These are phyloP conservation scores for Periophthalmodon schlosseri DNA, from an alignment of 2,113 vertebrate genomes.

Conservation along the genomic window DNA sequence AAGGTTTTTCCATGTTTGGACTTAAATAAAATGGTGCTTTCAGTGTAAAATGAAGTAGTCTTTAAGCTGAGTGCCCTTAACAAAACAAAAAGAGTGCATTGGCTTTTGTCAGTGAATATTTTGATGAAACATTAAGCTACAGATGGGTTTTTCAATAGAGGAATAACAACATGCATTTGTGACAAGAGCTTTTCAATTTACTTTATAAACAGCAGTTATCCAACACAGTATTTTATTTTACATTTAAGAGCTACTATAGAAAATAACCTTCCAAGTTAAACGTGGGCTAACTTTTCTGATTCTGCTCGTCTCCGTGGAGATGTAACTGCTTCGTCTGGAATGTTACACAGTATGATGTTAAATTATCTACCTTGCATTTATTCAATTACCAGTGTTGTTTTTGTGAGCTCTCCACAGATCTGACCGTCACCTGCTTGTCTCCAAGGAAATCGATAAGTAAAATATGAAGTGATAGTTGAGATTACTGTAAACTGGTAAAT, in stretches of 20 bases:
- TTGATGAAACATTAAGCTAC: background rate
- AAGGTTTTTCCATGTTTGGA: background rate
- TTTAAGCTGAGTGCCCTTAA: background rate
- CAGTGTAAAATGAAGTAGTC: background rate
- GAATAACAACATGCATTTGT: background rate
- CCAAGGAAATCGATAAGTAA: no score
- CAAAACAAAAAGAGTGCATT: background rate
- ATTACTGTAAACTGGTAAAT: no score
- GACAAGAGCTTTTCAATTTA: background rate
- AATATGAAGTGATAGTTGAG: no score
- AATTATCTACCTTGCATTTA: no score
- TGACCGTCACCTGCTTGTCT: no score
- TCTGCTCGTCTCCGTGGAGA: no score
- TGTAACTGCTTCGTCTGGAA: no score
- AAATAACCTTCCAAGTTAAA: background rate
- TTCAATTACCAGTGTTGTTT: no score
- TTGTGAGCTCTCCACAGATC: no score
- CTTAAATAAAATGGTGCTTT: background rate
- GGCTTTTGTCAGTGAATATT: background rate
- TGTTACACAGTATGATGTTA: no score
- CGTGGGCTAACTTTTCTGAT: no score
- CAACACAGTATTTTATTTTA: background rate
- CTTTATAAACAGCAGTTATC: background rate
- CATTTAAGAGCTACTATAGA: background rate
- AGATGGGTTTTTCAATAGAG: background rate